Evolutionary conservation across 2,113 vertebrate species (phyloP).

Genomic region (Perca flavescens): DNA sequence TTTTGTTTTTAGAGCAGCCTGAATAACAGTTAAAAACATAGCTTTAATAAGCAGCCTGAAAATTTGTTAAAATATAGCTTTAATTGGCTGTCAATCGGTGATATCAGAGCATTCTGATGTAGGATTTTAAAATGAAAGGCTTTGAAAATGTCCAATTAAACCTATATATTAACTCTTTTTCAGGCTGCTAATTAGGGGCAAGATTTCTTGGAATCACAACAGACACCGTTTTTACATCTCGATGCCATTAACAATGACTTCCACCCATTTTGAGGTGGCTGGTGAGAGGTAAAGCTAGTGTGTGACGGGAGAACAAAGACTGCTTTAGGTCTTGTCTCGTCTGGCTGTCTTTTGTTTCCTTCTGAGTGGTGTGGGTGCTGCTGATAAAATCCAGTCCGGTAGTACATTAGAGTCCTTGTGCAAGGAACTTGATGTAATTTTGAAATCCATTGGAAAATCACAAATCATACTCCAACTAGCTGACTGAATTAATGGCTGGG

Average conservation of each 20-base stretch:
- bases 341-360: neutral
- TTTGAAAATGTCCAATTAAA: no score
- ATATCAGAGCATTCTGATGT: no score
- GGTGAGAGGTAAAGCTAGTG: neutral
- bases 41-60: no score
- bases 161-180: no score
- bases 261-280: slow-evolving; percentile 20
- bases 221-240: slow-evolving; percentile 51
- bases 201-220: slow-evolving; percentile 66
- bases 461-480: neutral
- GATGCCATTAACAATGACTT: slow-evolving; percentile 60
- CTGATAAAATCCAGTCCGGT: slow-evolving; percentile 11
- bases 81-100: no score
- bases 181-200: no score
- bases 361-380: no score
- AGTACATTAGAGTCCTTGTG: neutral
- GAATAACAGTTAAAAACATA: no score
- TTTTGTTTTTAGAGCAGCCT: no score
- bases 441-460: neutral
- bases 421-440: neutral
- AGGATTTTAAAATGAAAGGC: no score
- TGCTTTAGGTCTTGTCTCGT: neutral
- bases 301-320: neutral
- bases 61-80: no score
- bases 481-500: neutral